phyloP scores from a whole-genome alignment of 2,888 invertebrate species.

The Empis stercorea region DNA sequence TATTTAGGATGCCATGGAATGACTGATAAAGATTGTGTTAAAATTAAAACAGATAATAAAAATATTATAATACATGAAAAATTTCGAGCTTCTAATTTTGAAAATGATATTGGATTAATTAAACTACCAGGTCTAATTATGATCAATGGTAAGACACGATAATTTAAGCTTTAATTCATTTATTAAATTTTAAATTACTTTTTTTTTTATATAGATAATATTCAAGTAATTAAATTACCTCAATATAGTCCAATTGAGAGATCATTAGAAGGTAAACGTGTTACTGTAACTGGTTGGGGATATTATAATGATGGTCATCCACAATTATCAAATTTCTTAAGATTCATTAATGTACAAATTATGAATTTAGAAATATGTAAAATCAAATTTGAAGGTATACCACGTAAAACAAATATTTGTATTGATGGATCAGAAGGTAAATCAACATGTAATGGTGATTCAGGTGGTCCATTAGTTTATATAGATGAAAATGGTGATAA shows the following conservation, averaged over 20 bases:
- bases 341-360: conserved; percentile 5
- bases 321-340: conserved; percentile 1
- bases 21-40: neutral
- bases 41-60: neutral
- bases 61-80: conserved; percentile 4
- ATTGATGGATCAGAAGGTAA: conserved; percentile 6
- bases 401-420: conserved; percentile 19
- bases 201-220: conserved; percentile 1
- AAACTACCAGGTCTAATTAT: conserved; percentile 4
- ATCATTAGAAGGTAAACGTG: conserved; percentile 8
- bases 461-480: conserved; percentile 28
- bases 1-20: neutral
- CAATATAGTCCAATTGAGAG: neutral
- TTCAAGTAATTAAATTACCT: conserved; percentile 5
- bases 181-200: neutral
- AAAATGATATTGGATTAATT: conserved; percentile 9
- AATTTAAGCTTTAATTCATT: neutral
- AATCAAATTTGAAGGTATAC: neutral
- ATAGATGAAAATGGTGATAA: neutral
- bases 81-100: neutral
- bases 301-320: conserved; percentile 20
- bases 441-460: conserved; percentile 30
- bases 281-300: conserved; percentile 27
- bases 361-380: conserved; percentile 1
- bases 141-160: conserved; percentile 6